Evolutionary conservation across 2,888 invertebrate species (phyloP), one percentile per base, ranked within the genome.

Genomic region (Leptinotarsa tumamoca): DNA sequence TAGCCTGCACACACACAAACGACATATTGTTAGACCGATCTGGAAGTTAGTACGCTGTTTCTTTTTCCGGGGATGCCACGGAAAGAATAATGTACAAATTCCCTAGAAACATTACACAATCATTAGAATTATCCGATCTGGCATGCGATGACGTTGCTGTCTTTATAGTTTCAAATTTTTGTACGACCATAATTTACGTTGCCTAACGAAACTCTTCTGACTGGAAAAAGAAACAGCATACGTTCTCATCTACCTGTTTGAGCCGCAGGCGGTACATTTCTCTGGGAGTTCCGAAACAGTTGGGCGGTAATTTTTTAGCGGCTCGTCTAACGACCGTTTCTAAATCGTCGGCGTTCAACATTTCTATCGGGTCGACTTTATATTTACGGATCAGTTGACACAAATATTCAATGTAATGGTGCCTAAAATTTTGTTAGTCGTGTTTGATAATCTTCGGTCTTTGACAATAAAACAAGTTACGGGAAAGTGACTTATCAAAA

Each of bases 381-480:
- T 92, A 89, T 84, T 90, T 89, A 86, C 94, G 93, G 87, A 96
- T 94, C 89, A 94, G 88, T 83, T 92, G 91, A 87, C 94, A 94
- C 88, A 97, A 91, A 90, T 96, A 96, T 90, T 97, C 97, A 90
- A 95, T 91, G 90, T 96, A 96, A 91, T 97, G 97, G 87, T 91
- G 92, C 92, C 97, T 97, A 91, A 82, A 92, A 85, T 73, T 52
- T 21, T 68, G 10, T 49, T 18, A 54, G 15, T 58, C 21, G 18
- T 13, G n/a, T 17, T 54, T 18, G 3, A 17, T 54, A 18, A 54
- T 54, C 54, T 54, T 18, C 54, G 7, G 7, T 54, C 1, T 54
- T 54, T 7, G 13, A 18, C 18, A 13, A 14, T 54, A 18, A 18
- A 18, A 1, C 3, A 17, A 7, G 54, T 17, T 4, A 43, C 43